Conservation (phyloP, 2,888 invertebrate genomes). For the Chironomus riparius region DNA sequence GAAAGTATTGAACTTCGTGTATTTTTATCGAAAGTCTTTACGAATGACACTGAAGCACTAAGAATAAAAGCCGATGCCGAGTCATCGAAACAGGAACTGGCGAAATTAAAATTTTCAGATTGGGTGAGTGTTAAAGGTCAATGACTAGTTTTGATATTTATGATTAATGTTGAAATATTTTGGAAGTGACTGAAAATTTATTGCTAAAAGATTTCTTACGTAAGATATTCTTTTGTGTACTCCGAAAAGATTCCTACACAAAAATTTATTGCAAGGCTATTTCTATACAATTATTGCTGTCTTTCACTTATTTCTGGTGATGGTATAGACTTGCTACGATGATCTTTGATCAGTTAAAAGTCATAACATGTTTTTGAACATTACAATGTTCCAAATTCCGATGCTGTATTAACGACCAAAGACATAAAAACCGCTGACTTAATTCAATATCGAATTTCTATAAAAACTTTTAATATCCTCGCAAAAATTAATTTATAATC, state of each 20-base stretch:
- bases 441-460: not conserved
- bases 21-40: conserved; percentile 75
- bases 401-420: no score
- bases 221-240: not conserved
- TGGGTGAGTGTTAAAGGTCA: conserved; percentile 57
- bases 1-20: conserved; percentile 84
- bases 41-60: conserved; percentile 55
- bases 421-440: not conserved
- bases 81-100: conserved; percentile 59
- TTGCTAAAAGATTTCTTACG: not conserved
- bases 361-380: no score
- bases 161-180: no score
- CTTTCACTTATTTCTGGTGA: no score
- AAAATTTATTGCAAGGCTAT: no score
- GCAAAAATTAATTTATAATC: not conserved
- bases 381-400: no score
- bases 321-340: no score
- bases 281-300: no score
- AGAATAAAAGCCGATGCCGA: conserved; percentile 53
- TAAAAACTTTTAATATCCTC: not conserved
- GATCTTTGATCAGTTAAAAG: no score
- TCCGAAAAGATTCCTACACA: not conserved
- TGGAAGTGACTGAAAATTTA: not conserved
- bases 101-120: conserved; percentile 77
- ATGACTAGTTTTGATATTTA: no score